Evolutionary conservation across 2,113 vertebrate species (phyloP).

Genomic region (Ctenodactylus gundi): DNA sequence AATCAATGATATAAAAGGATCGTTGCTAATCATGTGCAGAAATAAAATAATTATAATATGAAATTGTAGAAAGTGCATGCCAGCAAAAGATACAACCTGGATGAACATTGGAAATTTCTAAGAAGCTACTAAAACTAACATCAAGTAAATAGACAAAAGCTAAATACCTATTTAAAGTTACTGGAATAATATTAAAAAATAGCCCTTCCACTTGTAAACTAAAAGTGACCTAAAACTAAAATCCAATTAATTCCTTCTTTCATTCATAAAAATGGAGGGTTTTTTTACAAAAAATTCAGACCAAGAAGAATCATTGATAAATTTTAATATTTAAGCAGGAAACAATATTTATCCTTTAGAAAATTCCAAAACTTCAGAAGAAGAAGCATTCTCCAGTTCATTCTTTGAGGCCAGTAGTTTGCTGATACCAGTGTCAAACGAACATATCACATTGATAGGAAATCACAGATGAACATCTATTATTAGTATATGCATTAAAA

Average conservation of each 20-base stretch:
- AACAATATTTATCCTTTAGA: not conserved
- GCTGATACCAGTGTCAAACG: not conserved
- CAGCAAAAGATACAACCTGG: not conserved
- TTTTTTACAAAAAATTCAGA: not conserved
- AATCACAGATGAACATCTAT: not conserved
- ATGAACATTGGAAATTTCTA: not conserved
- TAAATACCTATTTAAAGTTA: not conserved
- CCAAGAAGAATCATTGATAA: not conserved
- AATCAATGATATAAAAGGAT: not conserved
- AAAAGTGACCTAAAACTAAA: not conserved
- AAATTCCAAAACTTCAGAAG: not conserved
- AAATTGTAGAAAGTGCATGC: not conserved
- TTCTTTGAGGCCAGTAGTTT: not conserved
- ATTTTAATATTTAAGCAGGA: not conserved
- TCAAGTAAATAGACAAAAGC: not conserved
- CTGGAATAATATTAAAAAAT: not conserved
- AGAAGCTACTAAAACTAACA: not conserved
- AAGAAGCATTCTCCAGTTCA: not conserved
- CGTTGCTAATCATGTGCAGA: not conserved
- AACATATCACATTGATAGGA: not conserved
- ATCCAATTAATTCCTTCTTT: not conserved
- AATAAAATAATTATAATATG: not conserved
- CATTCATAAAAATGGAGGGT: not conserved
- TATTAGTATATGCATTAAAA: not conserved
- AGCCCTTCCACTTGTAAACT: not conserved